These are phyloP conservation scores for Condylostylus longicornis DNA, from an alignment of 1,140 invertebrate genomes.

Conservation along the genomic window DNA sequence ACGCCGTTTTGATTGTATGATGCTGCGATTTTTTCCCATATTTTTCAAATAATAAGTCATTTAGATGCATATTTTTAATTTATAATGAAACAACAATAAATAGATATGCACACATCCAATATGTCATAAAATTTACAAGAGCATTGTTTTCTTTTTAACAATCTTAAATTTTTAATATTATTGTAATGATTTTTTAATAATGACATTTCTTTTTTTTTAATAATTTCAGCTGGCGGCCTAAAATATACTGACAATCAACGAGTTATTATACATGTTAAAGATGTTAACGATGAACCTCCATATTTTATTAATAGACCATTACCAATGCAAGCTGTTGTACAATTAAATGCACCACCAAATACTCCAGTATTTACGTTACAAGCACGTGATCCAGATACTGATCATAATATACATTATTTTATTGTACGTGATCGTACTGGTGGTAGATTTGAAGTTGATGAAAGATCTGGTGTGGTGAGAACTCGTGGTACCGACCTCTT, in stretches of 20 bases:
- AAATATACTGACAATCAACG: slow-evolving; percentile 79
- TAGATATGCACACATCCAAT: no score
- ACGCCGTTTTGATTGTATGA: no score
- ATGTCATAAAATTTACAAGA: no score
- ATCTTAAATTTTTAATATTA: no score
- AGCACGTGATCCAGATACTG: slow-evolving; percentile 85
- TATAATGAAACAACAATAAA: no score
- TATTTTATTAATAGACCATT: slow-evolving; percentile 90
- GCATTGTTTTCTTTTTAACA: no score
- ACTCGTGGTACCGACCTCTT: slow-evolving; percentile 81
- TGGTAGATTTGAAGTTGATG: slow-evolving; percentile 72
- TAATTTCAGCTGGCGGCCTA: slow-evolving; percentile 23
- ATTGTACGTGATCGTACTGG: slow-evolving; percentile 77
- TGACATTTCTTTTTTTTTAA: slow-evolving; percentile 2
- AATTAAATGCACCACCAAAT: slow-evolving; percentile 83
- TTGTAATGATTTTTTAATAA: no score
- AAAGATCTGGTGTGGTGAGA: slow-evolving; percentile 82
- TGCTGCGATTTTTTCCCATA: no score
- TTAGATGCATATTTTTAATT: no score
- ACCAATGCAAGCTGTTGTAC: slow-evolving; percentile 92
- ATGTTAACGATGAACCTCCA: slow-evolving; percentile 90
- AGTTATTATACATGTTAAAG: slow-evolving; percentile 86
- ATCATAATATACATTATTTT: slow-evolving; percentile 91
- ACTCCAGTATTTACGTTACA: slow-evolving; percentile 91
- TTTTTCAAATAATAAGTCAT: no score